phyloP scores from a whole-genome alignment of 2,797 vertebrate species.

The Crossoptilon crossoptilon region DNA sequence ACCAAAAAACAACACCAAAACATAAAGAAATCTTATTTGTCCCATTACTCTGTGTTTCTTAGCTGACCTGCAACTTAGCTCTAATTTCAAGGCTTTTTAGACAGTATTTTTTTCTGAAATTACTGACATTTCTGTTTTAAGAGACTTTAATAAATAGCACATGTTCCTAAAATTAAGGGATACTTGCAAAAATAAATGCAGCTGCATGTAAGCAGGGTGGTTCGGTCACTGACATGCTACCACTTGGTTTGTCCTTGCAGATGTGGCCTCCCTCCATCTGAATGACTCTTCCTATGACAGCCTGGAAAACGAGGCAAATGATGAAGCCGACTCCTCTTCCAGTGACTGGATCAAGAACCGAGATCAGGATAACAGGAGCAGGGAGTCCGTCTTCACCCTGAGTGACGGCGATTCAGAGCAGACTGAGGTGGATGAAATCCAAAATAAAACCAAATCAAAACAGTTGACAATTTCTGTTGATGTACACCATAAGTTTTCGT shows the following conservation, averaged over 20 bases:
- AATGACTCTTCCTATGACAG: conserved; percentile 96
- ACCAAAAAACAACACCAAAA: no score
- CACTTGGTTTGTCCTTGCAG: conserved; percentile 74
- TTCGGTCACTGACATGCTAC: conserved; percentile 7
- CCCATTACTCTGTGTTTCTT: background rate
- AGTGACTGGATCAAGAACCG: conserved; percentile 83
- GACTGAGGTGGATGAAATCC: conserved; percentile 79
- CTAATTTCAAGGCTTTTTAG: background rate
- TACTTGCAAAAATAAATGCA: background rate
- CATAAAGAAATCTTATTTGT: background rate
- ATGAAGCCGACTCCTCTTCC: conserved; percentile 87
- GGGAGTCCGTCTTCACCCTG: conserved; percentile 92
- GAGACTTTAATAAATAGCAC: background rate
- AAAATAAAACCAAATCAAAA: conserved; percentile 77
- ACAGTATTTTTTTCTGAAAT: background rate
- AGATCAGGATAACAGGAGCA: conserved; percentile 88
- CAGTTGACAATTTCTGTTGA: conserved; percentile 74
- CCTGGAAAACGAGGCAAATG: conserved; percentile 93
- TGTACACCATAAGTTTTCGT: conserved; percentile 60
- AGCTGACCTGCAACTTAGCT: background rate
- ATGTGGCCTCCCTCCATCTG: conserved; percentile 91
- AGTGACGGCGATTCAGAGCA: conserved; percentile 89
- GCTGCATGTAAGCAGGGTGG: background rate
- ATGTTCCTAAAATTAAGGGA: background rate
- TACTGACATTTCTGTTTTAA: background rate